A percentile compares a stretch with the other conserved stretches of the same genome.
phyloP scores from a whole-genome alignment of 2,797 vertebrate genomes.

The Dendrocincla tyrannina region DNA sequence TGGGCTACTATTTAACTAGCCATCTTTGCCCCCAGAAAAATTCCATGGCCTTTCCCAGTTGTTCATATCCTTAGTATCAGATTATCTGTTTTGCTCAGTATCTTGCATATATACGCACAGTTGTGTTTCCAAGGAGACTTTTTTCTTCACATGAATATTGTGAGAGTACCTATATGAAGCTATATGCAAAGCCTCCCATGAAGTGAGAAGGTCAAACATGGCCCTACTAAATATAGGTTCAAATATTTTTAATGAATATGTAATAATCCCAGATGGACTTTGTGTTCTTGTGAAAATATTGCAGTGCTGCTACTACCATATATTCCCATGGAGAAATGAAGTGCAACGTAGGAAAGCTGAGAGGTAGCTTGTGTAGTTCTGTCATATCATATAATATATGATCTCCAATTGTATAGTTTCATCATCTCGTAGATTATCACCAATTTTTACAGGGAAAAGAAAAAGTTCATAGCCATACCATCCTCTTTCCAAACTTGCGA shows the following conservation, averaged over 20 bases:
- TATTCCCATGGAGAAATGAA: not conserved
- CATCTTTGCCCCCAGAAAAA: not conserved
- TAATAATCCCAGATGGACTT: not conserved
- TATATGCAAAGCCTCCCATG: not conserved
- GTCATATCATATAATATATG: too few relatives aligned
- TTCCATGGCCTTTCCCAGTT: not conserved
- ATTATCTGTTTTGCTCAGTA: not conserved
- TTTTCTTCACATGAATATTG: not conserved
- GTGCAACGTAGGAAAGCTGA: not conserved
- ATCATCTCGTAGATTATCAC: not conserved
- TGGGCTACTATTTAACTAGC: not conserved
- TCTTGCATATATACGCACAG: accelerated
- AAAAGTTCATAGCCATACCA: not conserved
- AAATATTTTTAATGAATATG: not conserved
- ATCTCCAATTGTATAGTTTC: not conserved
- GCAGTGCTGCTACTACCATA: not conserved
- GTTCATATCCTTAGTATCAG: not conserved
- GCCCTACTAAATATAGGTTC: not conserved
- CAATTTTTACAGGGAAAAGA: not conserved
- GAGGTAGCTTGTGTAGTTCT: not conserved
- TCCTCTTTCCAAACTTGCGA: not conserved
- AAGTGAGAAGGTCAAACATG: not conserved
- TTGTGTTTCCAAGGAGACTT: not conserved
- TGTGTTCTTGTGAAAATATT: not conserved
- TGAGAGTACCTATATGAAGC: not conserved